Percentiles rank a stretch among this genome's conserved stretches.
These are phyloP conservation scores for Psylliodes chrysocephalus DNA, from an alignment of 2,888 invertebrate genomes.

Conservation along the genomic window DNA sequence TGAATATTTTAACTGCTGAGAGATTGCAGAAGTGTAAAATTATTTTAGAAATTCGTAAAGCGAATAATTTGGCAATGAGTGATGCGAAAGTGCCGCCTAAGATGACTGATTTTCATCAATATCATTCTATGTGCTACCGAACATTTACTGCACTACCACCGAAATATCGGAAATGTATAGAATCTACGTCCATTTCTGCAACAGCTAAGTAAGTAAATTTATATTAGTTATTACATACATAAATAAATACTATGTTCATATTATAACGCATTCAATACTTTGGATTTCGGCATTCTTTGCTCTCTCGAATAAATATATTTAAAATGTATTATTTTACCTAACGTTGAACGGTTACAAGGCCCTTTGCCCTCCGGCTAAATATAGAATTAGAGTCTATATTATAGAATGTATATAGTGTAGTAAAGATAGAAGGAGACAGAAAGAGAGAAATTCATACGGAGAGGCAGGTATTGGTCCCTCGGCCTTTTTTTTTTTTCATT, in stretches of 20 bases:
- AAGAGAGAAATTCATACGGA: too few species aligned
- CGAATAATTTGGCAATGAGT: neutral
- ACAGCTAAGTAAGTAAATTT: too few species aligned
- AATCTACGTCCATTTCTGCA: too few species aligned
- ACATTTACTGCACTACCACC: slow-evolving; percentile 1
- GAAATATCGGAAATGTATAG: neutral
- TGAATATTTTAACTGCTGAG: neutral
- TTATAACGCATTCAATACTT: neutral
- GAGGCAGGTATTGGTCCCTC: too few species aligned
- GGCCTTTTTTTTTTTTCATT: too few species aligned
- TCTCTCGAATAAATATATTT: too few species aligned
- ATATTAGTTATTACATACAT: slow-evolving; percentile 2
- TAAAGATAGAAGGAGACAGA: too few species aligned
- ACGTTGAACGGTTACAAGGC: too few species aligned
- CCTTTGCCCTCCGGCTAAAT: too few species aligned
- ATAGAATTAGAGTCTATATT: too few species aligned
- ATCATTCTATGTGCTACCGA: slow-evolving; percentile 1
- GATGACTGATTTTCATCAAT: slow-evolving; percentile 2
- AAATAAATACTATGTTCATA: neutral
- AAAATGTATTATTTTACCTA: too few species aligned
- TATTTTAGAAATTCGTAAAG: neutral
- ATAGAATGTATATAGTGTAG: too few species aligned
- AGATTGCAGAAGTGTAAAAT: neutral
- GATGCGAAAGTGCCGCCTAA: neutral
- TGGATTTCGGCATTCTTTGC: neutral